These are phyloP conservation scores for Indri indri DNA, from an alignment of 2,113 vertebrate genomes.

Conservation along the genomic window DNA sequence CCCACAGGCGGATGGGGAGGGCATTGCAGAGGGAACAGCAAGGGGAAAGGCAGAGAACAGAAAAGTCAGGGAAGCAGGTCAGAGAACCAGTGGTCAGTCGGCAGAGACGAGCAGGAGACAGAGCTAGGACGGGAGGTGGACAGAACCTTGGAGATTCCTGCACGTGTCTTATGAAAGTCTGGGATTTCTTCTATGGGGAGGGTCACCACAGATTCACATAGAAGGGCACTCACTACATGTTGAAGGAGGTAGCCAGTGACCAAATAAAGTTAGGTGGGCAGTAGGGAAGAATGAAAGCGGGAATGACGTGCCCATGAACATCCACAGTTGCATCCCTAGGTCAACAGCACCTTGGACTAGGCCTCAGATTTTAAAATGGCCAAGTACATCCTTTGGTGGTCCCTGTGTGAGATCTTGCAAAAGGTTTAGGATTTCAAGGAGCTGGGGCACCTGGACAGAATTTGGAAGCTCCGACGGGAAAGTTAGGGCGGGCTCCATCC, in stretches of 20 bases:
- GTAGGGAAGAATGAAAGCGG: neutral
- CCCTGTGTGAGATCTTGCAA: neutral
- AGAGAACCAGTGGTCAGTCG: neutral
- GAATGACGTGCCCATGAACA: neutral
- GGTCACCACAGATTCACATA: neutral
- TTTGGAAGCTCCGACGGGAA: neutral
- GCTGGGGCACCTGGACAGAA: neutral
- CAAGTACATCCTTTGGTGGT: neutral
- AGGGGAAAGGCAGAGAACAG: neutral
- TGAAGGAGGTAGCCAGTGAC: neutral
- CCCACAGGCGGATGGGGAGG: neutral
- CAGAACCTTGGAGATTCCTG: neutral
- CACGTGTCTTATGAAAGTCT: neutral
- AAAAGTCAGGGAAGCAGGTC: neutral
- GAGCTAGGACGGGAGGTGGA: neutral
- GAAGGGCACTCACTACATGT: neutral
- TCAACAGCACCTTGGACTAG: neutral
- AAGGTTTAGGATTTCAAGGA: neutral
- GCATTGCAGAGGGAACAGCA: neutral
- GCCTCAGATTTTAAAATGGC: neutral
- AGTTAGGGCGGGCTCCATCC: neutral
- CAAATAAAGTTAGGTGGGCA: neutral
- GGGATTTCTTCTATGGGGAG: neutral
- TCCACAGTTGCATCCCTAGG: rapidly evolving
- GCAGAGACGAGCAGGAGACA: neutral